These are phyloP conservation scores for Sebastes cheni DNA, from an alignment of 2,797 vertebrate species.

Conservation along the genomic window DNA sequence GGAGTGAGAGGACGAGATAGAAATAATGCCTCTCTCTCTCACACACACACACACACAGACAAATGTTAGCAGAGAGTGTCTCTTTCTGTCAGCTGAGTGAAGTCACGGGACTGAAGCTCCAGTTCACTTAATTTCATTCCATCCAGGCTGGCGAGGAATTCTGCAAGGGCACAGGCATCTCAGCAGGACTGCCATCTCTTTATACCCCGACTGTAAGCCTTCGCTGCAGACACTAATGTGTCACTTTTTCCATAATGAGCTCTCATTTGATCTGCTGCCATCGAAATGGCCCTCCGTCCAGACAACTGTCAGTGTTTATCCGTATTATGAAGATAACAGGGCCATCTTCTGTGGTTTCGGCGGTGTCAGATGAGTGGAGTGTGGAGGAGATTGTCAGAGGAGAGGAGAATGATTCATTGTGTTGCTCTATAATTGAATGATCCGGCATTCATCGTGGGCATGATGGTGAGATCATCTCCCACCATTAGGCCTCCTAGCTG, in stretches of 20 bases:
- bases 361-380: constrained; percentile 63
- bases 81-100: constrained; percentile 54
- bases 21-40: constrained; percentile 18
- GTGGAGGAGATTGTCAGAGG: constrained; percentile 64
- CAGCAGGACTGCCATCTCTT: constrained; percentile 21
- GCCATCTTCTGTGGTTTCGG: constrained; percentile 48
- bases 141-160: constrained; percentile 35
- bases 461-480: constrained; percentile 66
- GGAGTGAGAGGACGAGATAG: constrained; percentile 15
- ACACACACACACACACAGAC: background rate
- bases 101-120: constrained; percentile 56
- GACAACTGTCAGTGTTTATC: constrained; percentile 67
- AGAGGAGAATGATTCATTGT: constrained; percentile 72
- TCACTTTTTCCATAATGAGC: constrained; percentile 62
- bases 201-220: constrained; percentile 21
- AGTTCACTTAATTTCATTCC: constrained; percentile 58
- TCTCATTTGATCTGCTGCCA: constrained; percentile 65
- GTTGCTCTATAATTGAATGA: constrained; percentile 74
- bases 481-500: constrained; percentile 41
- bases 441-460: constrained; percentile 62
- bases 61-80: constrained; percentile 40
- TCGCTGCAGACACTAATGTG: constrained; percentile 40
- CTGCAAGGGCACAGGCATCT: constrained; percentile 17
- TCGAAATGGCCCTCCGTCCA: constrained; percentile 47
- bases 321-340: constrained; percentile 65